Evolutionary conservation across 1,140 invertebrate genomes (phyloP).

Genomic region (Pseudomyrmex sp.): DNA sequence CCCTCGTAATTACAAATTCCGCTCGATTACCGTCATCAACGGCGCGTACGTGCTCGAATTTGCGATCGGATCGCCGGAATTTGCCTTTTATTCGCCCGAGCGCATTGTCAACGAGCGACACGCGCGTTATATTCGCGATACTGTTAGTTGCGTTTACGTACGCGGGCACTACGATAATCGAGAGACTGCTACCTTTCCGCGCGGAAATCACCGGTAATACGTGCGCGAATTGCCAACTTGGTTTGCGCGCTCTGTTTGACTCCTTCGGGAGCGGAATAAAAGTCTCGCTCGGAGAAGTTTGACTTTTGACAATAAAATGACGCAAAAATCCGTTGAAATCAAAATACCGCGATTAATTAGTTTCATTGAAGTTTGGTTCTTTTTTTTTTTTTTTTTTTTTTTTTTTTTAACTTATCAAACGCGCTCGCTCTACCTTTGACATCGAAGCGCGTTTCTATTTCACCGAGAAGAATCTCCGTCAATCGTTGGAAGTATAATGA

Average conservation of each 20-base stretch:
- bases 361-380: not conserved
- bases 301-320: not conserved
- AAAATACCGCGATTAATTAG: not conserved
- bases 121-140: conserved; percentile 43
- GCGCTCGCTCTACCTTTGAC: not conserved
- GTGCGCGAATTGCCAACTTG: conserved; percentile 55
- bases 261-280: not conserved
- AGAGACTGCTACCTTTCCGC: conserved; percentile 46
- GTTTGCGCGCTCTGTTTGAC: not conserved
- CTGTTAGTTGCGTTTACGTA: not conserved
- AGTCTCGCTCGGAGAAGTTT: not conserved
- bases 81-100: conserved; percentile 68
- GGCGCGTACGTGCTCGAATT: conserved; percentile 69
- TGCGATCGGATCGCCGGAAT: conserved; percentile 69
- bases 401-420: not conserved
- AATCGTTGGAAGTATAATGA: not conserved
- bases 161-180: conserved; percentile 50
- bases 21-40: conserved; percentile 70
- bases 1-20: conserved; percentile 71
- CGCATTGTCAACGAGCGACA: conserved; percentile 61
- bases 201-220: conserved; percentile 41
- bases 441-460: not conserved
- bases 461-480: not conserved
- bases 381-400: too few relatives aligned
- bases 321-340: not conserved